Conservation (phyloP, 2,113 vertebrate species). For the Pitta sordida region DNA sequence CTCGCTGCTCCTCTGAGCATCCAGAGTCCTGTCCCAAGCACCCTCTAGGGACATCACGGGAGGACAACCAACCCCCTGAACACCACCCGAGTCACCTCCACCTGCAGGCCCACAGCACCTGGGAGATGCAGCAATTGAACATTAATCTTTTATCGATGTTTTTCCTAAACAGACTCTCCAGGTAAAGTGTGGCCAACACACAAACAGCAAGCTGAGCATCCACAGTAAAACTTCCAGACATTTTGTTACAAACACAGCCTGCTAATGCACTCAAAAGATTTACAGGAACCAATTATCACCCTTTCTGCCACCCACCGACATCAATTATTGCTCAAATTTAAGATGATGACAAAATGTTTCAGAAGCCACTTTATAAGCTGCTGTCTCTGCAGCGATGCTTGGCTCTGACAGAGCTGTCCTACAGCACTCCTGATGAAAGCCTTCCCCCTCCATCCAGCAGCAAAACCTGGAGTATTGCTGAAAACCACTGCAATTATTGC, state of each 20-base stretch:
- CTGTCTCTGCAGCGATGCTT: background rate
- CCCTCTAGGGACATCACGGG: background rate
- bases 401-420: background rate
- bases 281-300: slow-evolving; percentile 59
- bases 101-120: background rate
- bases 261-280: slow-evolving; percentile 50
- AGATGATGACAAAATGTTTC: slow-evolving; percentile 55
- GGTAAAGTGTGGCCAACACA: background rate
- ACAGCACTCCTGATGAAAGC: slow-evolving; percentile 1
- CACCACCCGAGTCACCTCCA: background rate
- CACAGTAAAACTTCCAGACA: background rate
- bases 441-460: background rate
- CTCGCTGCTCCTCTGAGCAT: background rate
- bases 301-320: slow-evolving; percentile 56
- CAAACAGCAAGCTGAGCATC: background rate
- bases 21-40: background rate
- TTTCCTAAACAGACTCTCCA: background rate
- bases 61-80: background rate
- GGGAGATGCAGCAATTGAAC: background rate
- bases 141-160: background rate
- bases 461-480: background rate
- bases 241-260: slow-evolving; percentile 12
- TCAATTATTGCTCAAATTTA: slow-evolving; percentile 58
- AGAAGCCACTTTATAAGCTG: slow-evolving; percentile 18
- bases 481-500: background rate